A percentile compares a stretch with the other conserved stretches of the same genome.
Conservation (phyloP, 2,888 invertebrate species). For the Lottia scabra region DNA sequence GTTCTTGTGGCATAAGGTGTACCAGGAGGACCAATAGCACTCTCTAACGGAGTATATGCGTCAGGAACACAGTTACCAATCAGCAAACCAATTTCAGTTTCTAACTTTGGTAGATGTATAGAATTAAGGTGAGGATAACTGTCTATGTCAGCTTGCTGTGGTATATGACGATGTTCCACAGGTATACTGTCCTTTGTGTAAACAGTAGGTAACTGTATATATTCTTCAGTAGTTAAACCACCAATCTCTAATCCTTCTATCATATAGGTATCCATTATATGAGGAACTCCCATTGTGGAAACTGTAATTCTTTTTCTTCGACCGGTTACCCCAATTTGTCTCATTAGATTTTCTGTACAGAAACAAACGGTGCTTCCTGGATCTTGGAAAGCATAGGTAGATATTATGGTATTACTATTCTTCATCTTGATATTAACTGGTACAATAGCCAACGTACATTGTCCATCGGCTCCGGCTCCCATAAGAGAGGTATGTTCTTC, state of each 20-base stretch:
- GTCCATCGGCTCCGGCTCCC: background rate
- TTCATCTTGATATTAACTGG: slow-evolving; percentile 1
- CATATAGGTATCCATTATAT: background rate
- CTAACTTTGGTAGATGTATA: slow-evolving; percentile 10
- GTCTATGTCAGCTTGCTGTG: slow-evolving; percentile 9
- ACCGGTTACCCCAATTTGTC: background rate
- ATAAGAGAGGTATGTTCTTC: background rate
- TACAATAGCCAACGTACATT: background rate
- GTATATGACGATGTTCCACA: slow-evolving; percentile 11
- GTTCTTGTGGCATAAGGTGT: slow-evolving; percentile 20
- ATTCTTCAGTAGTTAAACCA: background rate
- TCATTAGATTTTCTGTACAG: background rate
- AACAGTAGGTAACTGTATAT: slow-evolving; percentile 1
- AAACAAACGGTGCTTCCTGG: background rate
- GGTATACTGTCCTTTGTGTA: slow-evolving; percentile 15
- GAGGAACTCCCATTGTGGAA: background rate
- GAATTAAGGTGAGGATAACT: slow-evolving; percentile 13
- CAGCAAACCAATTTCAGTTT: slow-evolving; percentile 15
- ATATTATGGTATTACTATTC: background rate
- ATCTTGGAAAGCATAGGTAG: background rate
- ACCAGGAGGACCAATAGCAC: slow-evolving; percentile 16
- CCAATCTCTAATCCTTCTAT: slow-evolving; percentile 8
- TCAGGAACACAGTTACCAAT: slow-evolving; percentile 18
- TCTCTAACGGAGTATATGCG: slow-evolving; percentile 15
- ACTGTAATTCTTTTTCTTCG: background rate